A percentile compares a stretch with the other conserved stretches of the same genome.
Conservation (phyloP, 2,888 invertebrate genomes). For the Harpalus rubripes region DNA sequence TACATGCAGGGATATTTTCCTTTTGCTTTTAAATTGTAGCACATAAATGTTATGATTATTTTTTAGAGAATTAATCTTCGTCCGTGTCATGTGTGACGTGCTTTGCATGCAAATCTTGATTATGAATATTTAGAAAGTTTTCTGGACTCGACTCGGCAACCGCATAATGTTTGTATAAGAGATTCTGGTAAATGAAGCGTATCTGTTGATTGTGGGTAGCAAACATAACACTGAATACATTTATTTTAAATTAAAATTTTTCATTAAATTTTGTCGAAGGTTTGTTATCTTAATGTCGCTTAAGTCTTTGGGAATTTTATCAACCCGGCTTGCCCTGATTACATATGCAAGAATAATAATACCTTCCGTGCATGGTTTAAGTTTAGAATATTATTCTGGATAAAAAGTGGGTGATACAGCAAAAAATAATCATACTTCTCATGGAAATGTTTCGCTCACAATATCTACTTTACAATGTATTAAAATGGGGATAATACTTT, state of each 20-base stretch:
- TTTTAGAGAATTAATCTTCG: conserved; percentile 54
- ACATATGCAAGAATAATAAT: conserved; percentile 52
- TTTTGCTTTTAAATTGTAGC: conserved; percentile 22
- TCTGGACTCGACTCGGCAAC: not conserved
- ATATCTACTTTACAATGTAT: not conserved
- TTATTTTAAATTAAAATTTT: conserved; percentile 60
- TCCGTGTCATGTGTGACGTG: conserved; percentile 53
- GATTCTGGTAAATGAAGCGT: conserved; percentile 57
- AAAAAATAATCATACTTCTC: not conserved
- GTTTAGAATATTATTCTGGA: conserved; percentile 1
- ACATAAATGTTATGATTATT: conserved; percentile 20
- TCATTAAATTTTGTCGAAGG: conserved; percentile 58
- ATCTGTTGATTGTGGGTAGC: conserved; percentile 41
- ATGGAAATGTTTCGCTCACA: not conserved
- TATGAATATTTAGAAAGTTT: conserved; percentile 60
- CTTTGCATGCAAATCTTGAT: conserved; percentile 60
- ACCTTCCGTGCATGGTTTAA: conserved; percentile 6
- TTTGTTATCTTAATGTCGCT: conserved; percentile 55
- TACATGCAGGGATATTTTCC: not conserved
- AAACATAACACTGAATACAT: conserved; percentile 57
- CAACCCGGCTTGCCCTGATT: not conserved
- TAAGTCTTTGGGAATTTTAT: conserved; percentile 42
- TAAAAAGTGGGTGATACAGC: not conserved
- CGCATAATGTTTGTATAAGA: conserved; percentile 52
- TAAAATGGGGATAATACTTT: not conserved